Evolutionary conservation across 2,797 vertebrate species (phyloP).

Genomic region (Cossypha niveicapilla): DNA sequence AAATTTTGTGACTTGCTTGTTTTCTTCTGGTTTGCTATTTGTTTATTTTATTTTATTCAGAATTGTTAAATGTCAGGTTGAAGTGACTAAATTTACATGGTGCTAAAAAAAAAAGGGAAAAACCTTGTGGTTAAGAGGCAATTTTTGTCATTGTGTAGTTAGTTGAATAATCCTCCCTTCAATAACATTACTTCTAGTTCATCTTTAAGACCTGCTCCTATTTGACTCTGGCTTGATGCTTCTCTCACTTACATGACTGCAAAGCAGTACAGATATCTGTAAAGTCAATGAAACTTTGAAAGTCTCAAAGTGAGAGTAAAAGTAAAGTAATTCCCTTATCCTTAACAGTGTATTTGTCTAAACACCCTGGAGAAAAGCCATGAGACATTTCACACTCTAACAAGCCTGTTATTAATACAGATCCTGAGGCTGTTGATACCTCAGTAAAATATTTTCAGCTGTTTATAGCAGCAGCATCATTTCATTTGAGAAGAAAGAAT

Average conservation of each 20-base stretch:
- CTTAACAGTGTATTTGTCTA: slow-evolving; percentile 1
- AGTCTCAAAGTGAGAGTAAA: neutral
- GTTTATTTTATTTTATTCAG: neutral
- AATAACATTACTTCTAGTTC: neutral
- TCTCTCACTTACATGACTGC: neutral
- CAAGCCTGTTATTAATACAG: slow-evolving; percentile 23
- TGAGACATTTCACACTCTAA: slow-evolving; percentile 10
- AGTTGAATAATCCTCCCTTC: neutral
- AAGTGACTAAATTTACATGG: neutral
- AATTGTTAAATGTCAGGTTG: neutral
- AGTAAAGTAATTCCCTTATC: neutral
- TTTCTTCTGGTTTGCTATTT: neutral
- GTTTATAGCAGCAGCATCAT: neutral
- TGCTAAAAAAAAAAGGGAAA: neutral
- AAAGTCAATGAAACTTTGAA: neutral
- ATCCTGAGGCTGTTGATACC: neutral
- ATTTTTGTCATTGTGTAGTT: neutral
- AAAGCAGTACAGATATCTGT: neutral
- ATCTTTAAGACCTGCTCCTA: neutral
- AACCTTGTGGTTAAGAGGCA: rapidly evolving
- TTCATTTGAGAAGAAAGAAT: slow-evolving; percentile 25
- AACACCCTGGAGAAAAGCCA: slow-evolving; percentile 19
- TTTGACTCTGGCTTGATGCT: neutral
- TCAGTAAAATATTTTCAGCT: slow-evolving; percentile 6
- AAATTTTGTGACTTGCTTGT: neutral